phyloP scores from a whole-genome alignment of 2,113 vertebrate species.

The Desmodus rotundus region DNA sequence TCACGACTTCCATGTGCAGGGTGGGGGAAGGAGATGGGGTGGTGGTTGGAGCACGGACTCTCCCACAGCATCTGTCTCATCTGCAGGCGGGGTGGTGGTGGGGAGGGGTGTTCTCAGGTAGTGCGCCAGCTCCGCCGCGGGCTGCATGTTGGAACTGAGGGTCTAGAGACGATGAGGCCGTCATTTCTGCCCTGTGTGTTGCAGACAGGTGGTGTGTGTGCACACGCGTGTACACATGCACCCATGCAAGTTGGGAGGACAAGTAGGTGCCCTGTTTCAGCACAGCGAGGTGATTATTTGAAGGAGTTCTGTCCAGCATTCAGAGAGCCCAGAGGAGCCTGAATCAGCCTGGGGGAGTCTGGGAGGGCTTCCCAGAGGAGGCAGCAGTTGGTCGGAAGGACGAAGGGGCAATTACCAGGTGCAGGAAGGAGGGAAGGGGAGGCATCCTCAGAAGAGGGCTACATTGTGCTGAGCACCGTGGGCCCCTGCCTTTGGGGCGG shows the following conservation, averaged over 20 bases:
- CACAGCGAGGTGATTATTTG: not conserved
- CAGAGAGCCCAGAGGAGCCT: not conserved
- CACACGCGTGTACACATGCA: rapidly evolving
- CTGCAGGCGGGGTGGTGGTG: not conserved
- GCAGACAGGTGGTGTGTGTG: rapidly evolving
- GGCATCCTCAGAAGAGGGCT: not conserved
- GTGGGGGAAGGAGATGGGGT: not conserved
- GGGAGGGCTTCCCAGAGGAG: not conserved
- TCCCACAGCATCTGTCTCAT: not conserved
- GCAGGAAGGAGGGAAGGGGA: not conserved
- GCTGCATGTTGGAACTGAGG: not conserved
- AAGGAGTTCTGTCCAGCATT: not conserved
- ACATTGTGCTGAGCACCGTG: not conserved
- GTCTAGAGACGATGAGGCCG: not conserved
- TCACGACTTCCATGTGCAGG: not conserved
- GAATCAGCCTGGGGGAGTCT: not conserved
- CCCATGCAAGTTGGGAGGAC: not conserved
- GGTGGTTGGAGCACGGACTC: rapidly evolving
- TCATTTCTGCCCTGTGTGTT: rapidly evolving
- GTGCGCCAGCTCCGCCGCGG: not conserved
- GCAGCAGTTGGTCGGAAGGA: not conserved
- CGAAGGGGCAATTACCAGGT: not conserved
- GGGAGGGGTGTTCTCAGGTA: not conserved
- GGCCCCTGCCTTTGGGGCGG: not conserved
- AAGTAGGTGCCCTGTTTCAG: not conserved